Conservation (phyloP, 2,113 vertebrate genomes). For the Heteronetta atricapilla region DNA sequence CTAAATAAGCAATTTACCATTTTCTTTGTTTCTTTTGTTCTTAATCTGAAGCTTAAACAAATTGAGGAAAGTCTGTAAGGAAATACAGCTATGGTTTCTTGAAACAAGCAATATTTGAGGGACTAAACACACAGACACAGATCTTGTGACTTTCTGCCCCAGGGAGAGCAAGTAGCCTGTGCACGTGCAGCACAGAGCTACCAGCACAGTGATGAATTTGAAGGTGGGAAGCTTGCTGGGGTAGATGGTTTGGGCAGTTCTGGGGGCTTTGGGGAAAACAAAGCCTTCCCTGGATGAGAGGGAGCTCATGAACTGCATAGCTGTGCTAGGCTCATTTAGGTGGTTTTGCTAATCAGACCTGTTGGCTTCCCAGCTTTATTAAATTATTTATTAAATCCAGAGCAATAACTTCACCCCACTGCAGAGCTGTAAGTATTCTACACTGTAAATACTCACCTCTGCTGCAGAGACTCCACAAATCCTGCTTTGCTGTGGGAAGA, state of each 20-base stretch:
- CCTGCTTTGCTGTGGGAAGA: background rate
- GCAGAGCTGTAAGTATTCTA: background rate
- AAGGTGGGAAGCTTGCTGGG: background rate
- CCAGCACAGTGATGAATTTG: background rate
- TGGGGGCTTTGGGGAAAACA: background rate
- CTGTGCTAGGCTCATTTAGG: background rate
- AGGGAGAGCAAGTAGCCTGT: accelerated
- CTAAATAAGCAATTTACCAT: conserved; percentile 37
- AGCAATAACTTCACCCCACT: background rate
- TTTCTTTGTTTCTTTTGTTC: conserved; percentile 42
- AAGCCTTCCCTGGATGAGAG: background rate
- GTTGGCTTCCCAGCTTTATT: background rate
- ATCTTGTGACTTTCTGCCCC: background rate
- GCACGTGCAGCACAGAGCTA: accelerated
- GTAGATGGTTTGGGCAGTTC: background rate
- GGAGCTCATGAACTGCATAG: background rate
- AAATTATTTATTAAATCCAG: background rate
- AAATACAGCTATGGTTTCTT: background rate
- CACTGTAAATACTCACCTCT: background rate
- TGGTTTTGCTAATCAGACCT: background rate
- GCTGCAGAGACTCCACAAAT: background rate
- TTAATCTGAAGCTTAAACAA: conserved; percentile 52
- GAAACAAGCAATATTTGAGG: background rate
- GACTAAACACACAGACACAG: background rate
- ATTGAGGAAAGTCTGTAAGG: background rate